Conservation (phyloP, 2,888 invertebrate genomes). For the Luffia ferchaultella region DNA sequence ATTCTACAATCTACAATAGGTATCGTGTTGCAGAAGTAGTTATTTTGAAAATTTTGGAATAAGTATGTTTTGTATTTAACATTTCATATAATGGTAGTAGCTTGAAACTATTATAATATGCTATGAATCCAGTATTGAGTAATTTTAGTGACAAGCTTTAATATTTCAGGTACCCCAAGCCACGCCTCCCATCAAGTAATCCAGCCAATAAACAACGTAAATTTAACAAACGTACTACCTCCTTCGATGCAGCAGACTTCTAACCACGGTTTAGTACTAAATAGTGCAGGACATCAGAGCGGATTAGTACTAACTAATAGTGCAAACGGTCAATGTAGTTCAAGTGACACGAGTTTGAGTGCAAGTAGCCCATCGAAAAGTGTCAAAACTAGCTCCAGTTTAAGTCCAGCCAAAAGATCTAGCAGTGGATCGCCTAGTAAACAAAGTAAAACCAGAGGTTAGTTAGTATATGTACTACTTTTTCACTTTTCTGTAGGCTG, state of each 20-base stretch:
- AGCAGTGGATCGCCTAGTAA: slow-evolving; percentile 86
- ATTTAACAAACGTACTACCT: slow-evolving; percentile 37
- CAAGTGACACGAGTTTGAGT: slow-evolving; percentile 66
- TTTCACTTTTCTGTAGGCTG: too few species aligned
- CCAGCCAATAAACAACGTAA: slow-evolving; percentile 47
- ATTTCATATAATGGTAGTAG: too few species aligned
- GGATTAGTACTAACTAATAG: slow-evolving; percentile 30
- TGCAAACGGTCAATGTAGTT: slow-evolving; percentile 55
- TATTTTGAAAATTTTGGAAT: too few species aligned
- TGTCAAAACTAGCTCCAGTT: slow-evolving; percentile 84
- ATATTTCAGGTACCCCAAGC: slow-evolving; percentile 9
- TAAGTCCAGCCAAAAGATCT: slow-evolving; percentile 84
- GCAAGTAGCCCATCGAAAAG: slow-evolving; percentile 87
- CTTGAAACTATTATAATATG: too few species aligned
- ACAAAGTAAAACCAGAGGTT: slow-evolving; percentile 81
- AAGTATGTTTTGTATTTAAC: too few species aligned
- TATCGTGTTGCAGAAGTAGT: too few species aligned
- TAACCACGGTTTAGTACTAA: slow-evolving; percentile 25
- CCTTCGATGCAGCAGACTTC: slow-evolving; percentile 40
- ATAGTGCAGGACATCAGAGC: background rate
- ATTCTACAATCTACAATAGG: too few species aligned
- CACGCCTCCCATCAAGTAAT: slow-evolving; percentile 14
- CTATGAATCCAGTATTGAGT: too few species aligned
- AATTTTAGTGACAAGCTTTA: too few species aligned
- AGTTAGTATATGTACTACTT: too few species aligned